A percentile compares a stretch with the other conserved stretches of the same genome.
phyloP scores from a whole-genome alignment of 2,113 vertebrate genomes.

The Channa maculata region DNA sequence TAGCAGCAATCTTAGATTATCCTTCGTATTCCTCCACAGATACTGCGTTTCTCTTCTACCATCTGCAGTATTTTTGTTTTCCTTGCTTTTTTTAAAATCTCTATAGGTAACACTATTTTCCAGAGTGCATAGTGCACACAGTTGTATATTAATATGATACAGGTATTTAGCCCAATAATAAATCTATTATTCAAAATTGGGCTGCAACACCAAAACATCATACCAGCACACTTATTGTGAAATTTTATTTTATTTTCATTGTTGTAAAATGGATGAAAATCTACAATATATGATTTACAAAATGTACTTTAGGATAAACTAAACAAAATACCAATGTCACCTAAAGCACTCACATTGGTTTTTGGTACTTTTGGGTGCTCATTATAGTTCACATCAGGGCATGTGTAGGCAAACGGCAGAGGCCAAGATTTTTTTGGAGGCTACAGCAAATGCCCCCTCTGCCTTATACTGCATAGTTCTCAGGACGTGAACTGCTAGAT shows the following conservation, averaged over 20 bases:
- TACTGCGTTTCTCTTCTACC: conserved; percentile 28
- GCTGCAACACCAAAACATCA: conserved; percentile 46
- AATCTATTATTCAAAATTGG: conserved; percentile 25
- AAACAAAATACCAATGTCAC: conserved; percentile 3
- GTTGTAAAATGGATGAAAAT: conserved; percentile 10
- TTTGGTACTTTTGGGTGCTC: conserved; percentile 16
- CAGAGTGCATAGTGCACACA: conserved; percentile 32
- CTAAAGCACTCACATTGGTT: neutral
- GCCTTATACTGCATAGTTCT: conserved; percentile 61
- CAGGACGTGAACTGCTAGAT: conserved; percentile 53
- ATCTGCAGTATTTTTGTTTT: neutral
- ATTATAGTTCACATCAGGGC: conserved; percentile 12
- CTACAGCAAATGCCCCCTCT: conserved; percentile 21
- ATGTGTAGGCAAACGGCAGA: conserved; percentile 27
- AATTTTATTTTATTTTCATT: conserved; percentile 40
- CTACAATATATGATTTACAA: conserved; percentile 40
- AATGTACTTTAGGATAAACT: conserved; percentile 31
- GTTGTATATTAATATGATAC: conserved; percentile 29
- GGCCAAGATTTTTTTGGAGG: conserved; percentile 9
- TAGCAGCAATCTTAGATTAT: conserved; percentile 14
- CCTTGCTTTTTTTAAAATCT: too few relatives aligned
- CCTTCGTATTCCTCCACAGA: conserved; percentile 6
- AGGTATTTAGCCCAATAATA: conserved; percentile 25
- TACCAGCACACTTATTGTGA: conserved; percentile 54
- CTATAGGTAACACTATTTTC: conserved; percentile 59